Evolutionary conservation across 2,113 vertebrate genomes (phyloP).

Genomic region (Acrocephalus kingi): DNA sequence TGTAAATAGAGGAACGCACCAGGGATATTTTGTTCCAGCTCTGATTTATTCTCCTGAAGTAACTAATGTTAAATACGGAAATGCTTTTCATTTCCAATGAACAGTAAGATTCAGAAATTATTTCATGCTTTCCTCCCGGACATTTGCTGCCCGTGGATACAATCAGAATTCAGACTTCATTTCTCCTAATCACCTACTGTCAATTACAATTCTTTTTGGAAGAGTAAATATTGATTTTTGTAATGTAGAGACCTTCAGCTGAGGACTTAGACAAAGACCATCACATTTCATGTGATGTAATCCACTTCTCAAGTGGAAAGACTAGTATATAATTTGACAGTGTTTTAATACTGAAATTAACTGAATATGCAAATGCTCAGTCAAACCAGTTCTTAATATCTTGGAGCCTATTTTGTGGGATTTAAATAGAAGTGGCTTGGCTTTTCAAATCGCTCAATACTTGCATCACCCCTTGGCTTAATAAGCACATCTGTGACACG

Average conservation of each 20-base stretch:
- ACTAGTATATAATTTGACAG: background rate
- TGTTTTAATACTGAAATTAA: conserved; percentile 9
- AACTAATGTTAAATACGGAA: background rate
- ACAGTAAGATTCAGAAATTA: background rate
- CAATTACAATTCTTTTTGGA: background rate
- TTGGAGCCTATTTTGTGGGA: background rate
- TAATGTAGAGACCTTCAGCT: background rate
- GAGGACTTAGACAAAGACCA: background rate
- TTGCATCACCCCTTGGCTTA: background rate
- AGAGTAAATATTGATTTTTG: conserved; percentile 35
- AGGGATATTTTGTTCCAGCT: background rate
- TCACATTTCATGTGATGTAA: background rate
- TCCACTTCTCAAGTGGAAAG: background rate
- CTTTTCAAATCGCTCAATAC: background rate
- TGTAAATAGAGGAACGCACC: background rate
- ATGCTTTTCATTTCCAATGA: background rate
- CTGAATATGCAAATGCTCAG: background rate
- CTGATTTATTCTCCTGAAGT: background rate
- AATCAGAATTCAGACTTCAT: background rate
- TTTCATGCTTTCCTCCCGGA: background rate
- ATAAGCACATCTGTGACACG: background rate
- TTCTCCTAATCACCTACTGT: background rate
- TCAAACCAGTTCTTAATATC: background rate
- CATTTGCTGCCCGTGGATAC: background rate
- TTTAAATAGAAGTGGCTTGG: background rate